Base-by-base conservation (phyloP, 2,113 vertebrate genomes). In the Thalassarche chlororhynchos region DNA sequence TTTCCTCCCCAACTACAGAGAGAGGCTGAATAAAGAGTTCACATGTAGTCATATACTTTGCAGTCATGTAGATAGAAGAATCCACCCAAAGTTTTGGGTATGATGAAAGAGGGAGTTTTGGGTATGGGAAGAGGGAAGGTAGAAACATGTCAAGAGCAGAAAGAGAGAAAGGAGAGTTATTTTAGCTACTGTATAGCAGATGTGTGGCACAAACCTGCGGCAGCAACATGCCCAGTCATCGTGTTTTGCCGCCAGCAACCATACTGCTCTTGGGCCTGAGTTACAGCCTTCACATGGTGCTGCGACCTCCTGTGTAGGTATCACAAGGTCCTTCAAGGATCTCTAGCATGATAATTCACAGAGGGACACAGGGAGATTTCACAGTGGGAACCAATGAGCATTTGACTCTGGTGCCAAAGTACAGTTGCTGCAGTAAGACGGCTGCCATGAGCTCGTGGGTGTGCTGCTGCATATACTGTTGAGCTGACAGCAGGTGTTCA, bases 381-480 rank as follows among this genome's bases (percentile, higher is more conserved):
- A 20, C 20, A 46, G 12, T 5, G 17, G 29, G 25, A 89, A 32
- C 28, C 68, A 72, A 9, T 0, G 10, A 75, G 17, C 20, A 1
- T 60, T 36, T 60, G 34, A 34, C 17, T 46, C 16, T 24, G 4
- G 12, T 71, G 31, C 14, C 65, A 77, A 74, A 66, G 76, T 21
- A 31, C 0, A 1, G 18, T n/a, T 80, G 20, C 47, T 34, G 34
- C 1, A 3, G 40, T 49, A 72, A 61, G n/a, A 5, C 2, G 13
- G 14, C n/a, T 72, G 54, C 34, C 31, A 1, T 4, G 34, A 76
- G 15, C 57, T 28, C 1, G 2, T 7, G 82, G 32, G 14, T 49
- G 68, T 40, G 29, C 38, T 74, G 52, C 40, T 92, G 34, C 1
- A 0, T 16, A 10, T 26, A 32, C 47, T 32, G 29, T 72, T 74